Evolutionary conservation across 92 coral and sea anemone genomes (phyloP).

Genomic region (Porites divaricata): DNA sequence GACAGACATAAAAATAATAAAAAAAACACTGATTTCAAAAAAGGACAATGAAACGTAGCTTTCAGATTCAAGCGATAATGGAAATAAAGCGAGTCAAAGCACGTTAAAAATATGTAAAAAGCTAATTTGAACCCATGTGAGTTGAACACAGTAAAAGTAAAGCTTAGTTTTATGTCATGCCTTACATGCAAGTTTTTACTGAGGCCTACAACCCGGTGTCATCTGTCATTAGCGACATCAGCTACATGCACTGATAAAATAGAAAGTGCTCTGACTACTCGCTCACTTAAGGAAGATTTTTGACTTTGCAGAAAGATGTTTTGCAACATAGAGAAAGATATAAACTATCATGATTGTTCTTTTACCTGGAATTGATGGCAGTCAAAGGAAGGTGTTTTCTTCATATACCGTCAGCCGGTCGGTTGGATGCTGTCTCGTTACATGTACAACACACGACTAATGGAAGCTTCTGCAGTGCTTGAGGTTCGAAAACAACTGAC

Average conservation of each 20-base stretch:
- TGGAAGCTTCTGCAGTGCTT: neutral
- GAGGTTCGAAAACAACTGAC: slow-evolving; percentile 17
- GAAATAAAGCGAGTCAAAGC: neutral
- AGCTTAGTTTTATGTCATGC: too few species aligned
- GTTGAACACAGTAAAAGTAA: neutral
- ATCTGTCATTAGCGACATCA: too few species aligned
- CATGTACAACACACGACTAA: neutral
- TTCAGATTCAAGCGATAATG: neutral
- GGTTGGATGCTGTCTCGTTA: too few species aligned
- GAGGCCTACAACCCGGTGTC: neutral
- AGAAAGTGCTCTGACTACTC: too few species aligned
- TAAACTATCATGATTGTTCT: too few species aligned
- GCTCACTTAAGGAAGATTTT: too few species aligned
- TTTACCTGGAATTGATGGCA: too few species aligned
- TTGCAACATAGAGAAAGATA: too few species aligned
- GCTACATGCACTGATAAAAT: too few species aligned
- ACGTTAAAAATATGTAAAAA: slow-evolving; percentile 3
- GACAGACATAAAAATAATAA: slow-evolving; percentile 2
- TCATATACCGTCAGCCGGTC: too few species aligned
- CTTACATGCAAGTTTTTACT: neutral
- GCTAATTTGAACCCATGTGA: neutral
- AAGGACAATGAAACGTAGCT: neutral
- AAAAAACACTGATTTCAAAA: neutral
- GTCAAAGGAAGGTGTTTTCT: too few species aligned
- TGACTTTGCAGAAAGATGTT: too few species aligned